These are phyloP conservation scores for Acrossocheilus fasciatus DNA, from an alignment of 2,797 vertebrate genomes.

Conservation along the genomic window DNA sequence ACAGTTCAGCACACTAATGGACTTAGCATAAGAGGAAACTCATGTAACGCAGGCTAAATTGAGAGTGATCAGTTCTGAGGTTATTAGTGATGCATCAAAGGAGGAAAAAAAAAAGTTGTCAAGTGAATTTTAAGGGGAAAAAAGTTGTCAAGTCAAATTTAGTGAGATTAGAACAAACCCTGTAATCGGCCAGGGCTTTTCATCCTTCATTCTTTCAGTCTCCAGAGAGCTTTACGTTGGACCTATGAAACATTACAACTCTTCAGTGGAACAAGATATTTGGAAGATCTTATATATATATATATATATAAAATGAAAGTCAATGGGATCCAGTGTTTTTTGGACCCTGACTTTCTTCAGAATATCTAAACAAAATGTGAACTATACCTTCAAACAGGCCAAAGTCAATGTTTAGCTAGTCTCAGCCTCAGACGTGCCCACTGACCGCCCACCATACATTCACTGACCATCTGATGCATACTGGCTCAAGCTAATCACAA, in stretches of 20 bases:
- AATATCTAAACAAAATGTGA: neutral
- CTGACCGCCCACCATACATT: neutral
- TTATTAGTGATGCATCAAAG: slow-evolving; percentile 46
- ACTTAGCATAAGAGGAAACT: slow-evolving; percentile 40
- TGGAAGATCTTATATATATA: neutral
- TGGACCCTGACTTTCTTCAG: neutral
- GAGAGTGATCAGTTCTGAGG: slow-evolving; percentile 32
- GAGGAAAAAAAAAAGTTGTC: neutral
- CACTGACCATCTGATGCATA: neutral
- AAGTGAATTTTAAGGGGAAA: neutral
- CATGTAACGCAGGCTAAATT: slow-evolving; percentile 43
- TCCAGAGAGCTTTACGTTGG: neutral
- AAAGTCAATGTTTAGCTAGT: neutral
- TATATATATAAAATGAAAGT: neutral
- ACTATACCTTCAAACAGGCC: neutral
- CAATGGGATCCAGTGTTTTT: neutral
- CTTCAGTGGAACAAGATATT: neutral
- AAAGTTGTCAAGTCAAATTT: slow-evolving; percentile 7
- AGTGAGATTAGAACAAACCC: neutral
- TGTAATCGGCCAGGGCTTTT: neutral
- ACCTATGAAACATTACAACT: neutral
- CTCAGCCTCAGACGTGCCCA: neutral
- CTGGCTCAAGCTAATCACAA: too few species aligned
- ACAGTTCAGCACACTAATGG: slow-evolving; percentile 42
- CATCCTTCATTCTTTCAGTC: slow-evolving; percentile 9